Conservation (phyloP, 64 coral and sea anemone genomes). For the Hydrozoanthus tunicans region DNA sequence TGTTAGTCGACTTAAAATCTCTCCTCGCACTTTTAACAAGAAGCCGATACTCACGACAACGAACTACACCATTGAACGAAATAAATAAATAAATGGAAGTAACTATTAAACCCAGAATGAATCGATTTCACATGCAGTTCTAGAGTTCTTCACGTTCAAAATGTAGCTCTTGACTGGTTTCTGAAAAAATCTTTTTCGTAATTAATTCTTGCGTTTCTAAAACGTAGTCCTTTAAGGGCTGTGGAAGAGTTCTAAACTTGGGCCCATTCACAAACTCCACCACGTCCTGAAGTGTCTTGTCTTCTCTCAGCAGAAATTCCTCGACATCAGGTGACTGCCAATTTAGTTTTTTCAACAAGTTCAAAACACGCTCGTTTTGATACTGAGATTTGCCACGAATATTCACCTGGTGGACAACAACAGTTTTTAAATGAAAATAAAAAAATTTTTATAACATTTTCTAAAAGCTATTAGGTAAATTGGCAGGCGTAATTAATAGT, state of each 20-base stretch:
- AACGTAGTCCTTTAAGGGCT: constrained; percentile 40
- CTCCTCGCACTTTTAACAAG: too few species aligned
- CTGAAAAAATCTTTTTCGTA: background rate
- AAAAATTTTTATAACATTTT: background rate
- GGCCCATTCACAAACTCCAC: constrained; percentile 49
- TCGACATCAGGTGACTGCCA: constrained; percentile 60
- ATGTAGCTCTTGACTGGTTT: background rate
- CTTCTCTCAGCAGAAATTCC: constrained; percentile 79
- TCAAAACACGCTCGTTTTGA: constrained; percentile 22
- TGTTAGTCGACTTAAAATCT: too few species aligned
- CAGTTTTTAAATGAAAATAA: background rate
- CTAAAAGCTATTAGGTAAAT: background rate
- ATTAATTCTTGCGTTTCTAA: background rate
- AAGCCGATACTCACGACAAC: too few species aligned
- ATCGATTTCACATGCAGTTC: background rate
- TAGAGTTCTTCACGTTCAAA: constrained; percentile 30
- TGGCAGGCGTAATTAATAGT: too few species aligned
- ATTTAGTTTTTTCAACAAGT: constrained; percentile 31
- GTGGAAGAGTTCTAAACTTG: background rate
- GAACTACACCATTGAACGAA: too few species aligned
- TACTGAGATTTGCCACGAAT: constrained; percentile 57
- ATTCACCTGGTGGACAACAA: constrained; percentile 73
- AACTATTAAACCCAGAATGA: too few species aligned
- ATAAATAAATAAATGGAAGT: too few species aligned
- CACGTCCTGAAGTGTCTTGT: constrained; percentile 73